Conservation (phyloP, 2,113 vertebrate species). For the Halcyon malimbica region DNA sequence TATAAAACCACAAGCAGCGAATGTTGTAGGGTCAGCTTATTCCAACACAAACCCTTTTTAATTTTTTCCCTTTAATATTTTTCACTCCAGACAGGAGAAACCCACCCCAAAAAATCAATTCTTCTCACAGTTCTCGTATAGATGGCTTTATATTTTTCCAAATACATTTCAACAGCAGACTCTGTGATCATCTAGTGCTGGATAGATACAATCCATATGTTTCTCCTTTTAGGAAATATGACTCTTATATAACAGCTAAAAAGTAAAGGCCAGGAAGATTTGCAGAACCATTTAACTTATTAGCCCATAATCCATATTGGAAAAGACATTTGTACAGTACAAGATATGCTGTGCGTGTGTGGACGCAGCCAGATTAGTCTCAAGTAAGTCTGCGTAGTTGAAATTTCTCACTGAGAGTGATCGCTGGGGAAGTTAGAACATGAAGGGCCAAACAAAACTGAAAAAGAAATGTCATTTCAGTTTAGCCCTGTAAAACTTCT, state of each 20-base stretch:
- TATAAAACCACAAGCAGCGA: background rate
- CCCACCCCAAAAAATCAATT: background rate
- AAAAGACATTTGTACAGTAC: background rate
- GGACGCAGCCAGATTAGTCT: conserved; percentile 73
- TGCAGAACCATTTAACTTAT: conserved; percentile 47
- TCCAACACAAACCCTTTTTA: background rate
- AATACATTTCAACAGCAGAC: background rate
- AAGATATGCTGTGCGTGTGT: background rate
- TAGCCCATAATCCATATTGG: conserved; percentile 41
- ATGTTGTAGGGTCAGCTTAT: background rate
- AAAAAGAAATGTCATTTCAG: background rate
- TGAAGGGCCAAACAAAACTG: background rate
- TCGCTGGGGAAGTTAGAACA: background rate
- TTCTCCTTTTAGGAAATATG: conserved; percentile 55
- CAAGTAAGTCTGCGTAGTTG: conserved; percentile 84
- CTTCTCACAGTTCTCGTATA: background rate
- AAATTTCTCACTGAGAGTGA: background rate
- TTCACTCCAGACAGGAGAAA: background rate
- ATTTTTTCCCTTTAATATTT: background rate
- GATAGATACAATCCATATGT: conserved; percentile 41
- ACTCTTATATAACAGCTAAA: conserved; percentile 34
- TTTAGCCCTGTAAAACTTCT: background rate
- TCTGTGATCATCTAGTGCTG: conserved; percentile 23
- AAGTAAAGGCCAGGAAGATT: conserved; percentile 49
- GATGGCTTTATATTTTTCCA: conserved; percentile 13